Base-by-base conservation (phyloP, 2,797 vertebrate genomes). In the Acanthornis magna region DNA sequence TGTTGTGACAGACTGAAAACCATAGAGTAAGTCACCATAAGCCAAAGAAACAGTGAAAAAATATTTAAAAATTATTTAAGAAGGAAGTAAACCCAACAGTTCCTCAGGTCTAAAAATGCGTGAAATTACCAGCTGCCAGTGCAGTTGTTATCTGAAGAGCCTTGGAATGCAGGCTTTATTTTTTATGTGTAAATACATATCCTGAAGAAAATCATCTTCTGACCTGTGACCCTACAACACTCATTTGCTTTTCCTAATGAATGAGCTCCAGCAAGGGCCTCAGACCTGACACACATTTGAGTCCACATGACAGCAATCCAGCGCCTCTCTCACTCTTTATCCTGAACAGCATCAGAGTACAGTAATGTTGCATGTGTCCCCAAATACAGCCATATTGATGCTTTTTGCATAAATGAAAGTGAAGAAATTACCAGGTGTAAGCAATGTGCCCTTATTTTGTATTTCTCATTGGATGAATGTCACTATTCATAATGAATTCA, bases 331-430 rank as follows among this genome's bases (percentile, higher is more conserved):
- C 19, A 15, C 9, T 50, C 21, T 63, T 74, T 26, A 32, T 55
- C 21, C 20, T 9, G 6, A 57, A 26, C 43, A 83, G 4, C 22
- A 29, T 19, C 11, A 25, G 12, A 30, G 11, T 58, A 11, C 57
- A 57, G 32, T 32, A 65, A n/a, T 11, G 14, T 45, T 63, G 5
- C 11, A 4, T 36, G 6, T 38, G 18, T 29, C 29, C 32, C 20
- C 40, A 67, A 1, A 47, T 50, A 32, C 1, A 3, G 16, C 3
- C n/a, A 45, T 50, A 34, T 2, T 17, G 22, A 51, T 23, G 3
- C 1, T 68, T 89, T 89, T 29, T 67, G 16, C 9, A 10, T 8
- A 20, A 85, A 91, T 40, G 8, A 54, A 85, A n/a, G 9, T 25
- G 13, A 45, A 68, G 21, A 53, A 72, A 26, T 40, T 71, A 48